Percentiles rank a stretch among this genome's conserved stretches.
These are phyloP conservation scores for Megathymus violae DNA, from an alignment of 1,140 invertebrate genomes.

Conservation along the genomic window DNA sequence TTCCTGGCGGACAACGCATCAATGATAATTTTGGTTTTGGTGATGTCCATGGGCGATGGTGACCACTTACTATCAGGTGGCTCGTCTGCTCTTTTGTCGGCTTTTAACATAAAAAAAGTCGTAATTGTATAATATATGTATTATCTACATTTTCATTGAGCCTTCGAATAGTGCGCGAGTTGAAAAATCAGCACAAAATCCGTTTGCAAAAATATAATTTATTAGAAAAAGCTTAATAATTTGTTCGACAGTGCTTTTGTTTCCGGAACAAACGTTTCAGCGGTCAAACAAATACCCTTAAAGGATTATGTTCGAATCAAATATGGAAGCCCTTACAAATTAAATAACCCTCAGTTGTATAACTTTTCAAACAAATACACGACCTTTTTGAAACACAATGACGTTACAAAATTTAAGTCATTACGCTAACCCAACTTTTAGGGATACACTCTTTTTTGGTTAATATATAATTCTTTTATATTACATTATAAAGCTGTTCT, in stretches of 20 bases:
- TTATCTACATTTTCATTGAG: no score
- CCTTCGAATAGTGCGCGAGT: neutral
- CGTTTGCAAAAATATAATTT: neutral
- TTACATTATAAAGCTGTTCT: no score
- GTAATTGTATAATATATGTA: no score
- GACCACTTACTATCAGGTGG: no score
- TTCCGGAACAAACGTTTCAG: conserved; percentile 1
- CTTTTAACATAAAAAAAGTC: no score
- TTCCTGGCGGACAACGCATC: no score
- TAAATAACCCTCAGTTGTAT: conserved; percentile 27
- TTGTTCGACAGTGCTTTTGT: conserved; percentile 3
- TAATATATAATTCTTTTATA: no score
- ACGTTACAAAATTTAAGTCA: conserved; percentile 19
- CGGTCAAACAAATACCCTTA: neutral
- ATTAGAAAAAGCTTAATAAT: neutral
- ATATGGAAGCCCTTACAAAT: neutral
- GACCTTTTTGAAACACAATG: conserved; percentile 26
- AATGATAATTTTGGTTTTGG: no score
- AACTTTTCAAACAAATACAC: conserved; percentile 33
- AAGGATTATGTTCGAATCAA: conserved; percentile 3
- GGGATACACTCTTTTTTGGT: no score
- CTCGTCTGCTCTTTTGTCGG: no score
- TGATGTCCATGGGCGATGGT: no score
- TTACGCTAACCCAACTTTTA: conserved; percentile 1
- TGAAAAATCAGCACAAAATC: neutral